Conservation (phyloP, 1,140 invertebrate species). For the Ostrea denselamellosa region DNA sequence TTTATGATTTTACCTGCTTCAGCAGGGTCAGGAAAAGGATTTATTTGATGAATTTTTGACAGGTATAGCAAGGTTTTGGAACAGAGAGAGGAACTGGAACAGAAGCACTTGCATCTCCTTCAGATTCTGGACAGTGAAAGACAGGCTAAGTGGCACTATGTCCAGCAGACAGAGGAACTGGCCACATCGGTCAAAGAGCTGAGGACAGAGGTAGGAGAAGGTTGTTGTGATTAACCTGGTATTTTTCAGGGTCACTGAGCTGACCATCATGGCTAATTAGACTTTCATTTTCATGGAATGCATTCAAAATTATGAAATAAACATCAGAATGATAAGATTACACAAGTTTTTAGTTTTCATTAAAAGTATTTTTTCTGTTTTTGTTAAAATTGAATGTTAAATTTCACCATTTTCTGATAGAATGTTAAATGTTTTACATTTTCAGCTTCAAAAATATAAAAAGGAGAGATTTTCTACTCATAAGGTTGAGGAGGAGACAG, state of each 20-base stretch:
- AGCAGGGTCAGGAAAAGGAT: too few relatives aligned
- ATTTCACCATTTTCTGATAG: background rate
- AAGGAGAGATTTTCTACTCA: constrained; percentile 83
- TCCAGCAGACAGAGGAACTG: constrained; percentile 94
- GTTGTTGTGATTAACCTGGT: background rate
- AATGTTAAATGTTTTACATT: constrained; percentile 44
- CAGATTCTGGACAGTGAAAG: constrained; percentile 96
- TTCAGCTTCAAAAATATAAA: constrained; percentile 89
- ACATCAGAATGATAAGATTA: background rate
- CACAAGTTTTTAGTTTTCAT: background rate
- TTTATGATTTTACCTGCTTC: too few relatives aligned
- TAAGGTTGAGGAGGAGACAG: constrained; percentile 83
- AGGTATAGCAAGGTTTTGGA: constrained; percentile 95
- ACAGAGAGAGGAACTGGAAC: constrained; percentile 94
- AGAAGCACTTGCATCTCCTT: constrained; percentile 94
- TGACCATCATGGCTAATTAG: background rate
- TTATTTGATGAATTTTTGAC: constrained; percentile 66
- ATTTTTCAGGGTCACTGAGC: background rate
- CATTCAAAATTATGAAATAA: background rate
- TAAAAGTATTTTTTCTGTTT: background rate
- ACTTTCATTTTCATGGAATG: background rate
- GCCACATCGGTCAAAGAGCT: constrained; percentile 93
- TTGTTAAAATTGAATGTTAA: background rate
- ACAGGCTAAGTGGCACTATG: constrained; percentile 95
- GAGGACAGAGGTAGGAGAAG: constrained; percentile 86